Evolutionary conservation across 1,140 invertebrate genomes (phyloP).

Genomic region (Melipona quadrifasciata): DNA sequence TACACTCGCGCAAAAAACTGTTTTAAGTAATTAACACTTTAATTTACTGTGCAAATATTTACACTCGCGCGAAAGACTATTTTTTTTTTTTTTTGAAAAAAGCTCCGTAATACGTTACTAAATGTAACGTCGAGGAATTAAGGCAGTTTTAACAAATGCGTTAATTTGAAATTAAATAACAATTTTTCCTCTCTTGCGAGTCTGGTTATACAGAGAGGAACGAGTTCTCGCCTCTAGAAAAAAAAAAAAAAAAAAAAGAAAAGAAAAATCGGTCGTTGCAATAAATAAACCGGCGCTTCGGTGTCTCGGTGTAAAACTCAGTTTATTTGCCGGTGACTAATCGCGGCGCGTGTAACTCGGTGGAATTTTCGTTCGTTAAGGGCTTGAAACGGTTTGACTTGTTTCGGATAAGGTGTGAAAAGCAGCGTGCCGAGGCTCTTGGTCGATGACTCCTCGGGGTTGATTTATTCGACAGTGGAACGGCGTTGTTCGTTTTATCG

Average conservation of each 20-base stretch:
- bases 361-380: slow-evolving; percentile 18
- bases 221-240: neutral
- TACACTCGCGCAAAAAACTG: no score
- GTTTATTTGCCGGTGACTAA: slow-evolving; percentile 17
- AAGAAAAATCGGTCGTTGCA: neutral
- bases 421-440: neutral
- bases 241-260: no score
- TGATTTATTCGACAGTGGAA: neutral
- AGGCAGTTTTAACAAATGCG: no score
- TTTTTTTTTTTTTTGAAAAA: no score
- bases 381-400: neutral
- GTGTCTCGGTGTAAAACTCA: neutral
- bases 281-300: slow-evolving; percentile 14
- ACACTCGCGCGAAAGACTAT: no score
- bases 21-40: no score
- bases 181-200: no score
- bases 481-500: neutral
- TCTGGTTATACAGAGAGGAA: no score
- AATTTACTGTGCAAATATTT: no score
- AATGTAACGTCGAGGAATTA: no score
- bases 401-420: neutral
- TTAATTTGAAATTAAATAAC: no score
- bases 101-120: no score
- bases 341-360: neutral
- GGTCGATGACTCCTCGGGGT: neutral